Conservation (phyloP, 2,797 vertebrate species). For the Chloroceryle amazona region DNA sequence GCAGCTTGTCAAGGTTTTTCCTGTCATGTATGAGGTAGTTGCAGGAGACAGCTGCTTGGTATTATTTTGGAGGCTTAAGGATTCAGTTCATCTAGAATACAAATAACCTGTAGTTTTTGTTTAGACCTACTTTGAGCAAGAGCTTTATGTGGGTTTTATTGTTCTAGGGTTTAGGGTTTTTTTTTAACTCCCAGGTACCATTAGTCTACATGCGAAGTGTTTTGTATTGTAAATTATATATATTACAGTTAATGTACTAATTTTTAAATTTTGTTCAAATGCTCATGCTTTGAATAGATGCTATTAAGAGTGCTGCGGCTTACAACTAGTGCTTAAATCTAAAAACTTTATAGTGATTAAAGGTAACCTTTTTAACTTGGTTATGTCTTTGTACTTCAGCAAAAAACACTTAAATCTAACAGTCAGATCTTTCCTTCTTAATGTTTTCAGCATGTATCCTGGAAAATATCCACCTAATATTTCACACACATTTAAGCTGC, state of each 20-base stretch:
- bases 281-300: neutral
- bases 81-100: neutral
- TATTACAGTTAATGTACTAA: neutral
- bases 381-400: constrained; percentile 47
- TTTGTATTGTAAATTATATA: neutral
- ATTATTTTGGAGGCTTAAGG: neutral
- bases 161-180: neutral
- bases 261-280: neutral
- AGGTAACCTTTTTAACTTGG: constrained; percentile 54
- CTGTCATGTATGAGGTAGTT: neutral
- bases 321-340: neutral
- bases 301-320: neutral
- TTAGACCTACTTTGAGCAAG: neutral
- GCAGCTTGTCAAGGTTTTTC: neutral
- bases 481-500: constrained; percentile 72
- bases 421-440: constrained; percentile 52
- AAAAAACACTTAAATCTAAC: neutral
- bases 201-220: neutral
- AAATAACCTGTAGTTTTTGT: neutral
- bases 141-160: neutral
- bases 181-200: neutral
- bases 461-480: constrained; percentile 72
- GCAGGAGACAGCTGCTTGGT: neutral
- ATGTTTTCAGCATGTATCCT: constrained; percentile 72
- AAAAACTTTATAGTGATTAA: constrained; percentile 12